Conservation (phyloP, 2,113 vertebrate genomes). For the Mystacornis crossleyi region DNA sequence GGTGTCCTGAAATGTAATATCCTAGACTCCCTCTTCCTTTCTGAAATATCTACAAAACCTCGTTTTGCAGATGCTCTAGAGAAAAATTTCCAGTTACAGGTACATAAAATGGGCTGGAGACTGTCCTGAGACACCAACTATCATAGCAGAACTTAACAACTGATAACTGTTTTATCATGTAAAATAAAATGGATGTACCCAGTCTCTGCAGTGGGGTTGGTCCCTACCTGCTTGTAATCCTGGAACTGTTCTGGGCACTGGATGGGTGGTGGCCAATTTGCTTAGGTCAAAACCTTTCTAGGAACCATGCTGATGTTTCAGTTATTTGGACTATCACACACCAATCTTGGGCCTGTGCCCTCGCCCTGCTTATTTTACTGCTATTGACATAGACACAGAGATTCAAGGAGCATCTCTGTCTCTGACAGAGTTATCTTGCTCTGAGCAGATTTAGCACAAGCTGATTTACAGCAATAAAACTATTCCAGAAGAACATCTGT, state of each 20-base stretch:
- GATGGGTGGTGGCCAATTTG: background rate
- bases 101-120: background rate
- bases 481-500: background rate
- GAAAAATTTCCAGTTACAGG: background rate
- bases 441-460: background rate
- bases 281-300: background rate
- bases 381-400: background rate
- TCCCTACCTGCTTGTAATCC: background rate
- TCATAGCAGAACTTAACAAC: background rate
- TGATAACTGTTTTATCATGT: accelerated
- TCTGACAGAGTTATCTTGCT: background rate
- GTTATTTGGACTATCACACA: background rate
- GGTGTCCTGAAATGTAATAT: background rate
- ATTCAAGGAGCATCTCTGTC: background rate
- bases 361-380: background rate
- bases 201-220: background rate
- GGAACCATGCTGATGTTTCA: background rate
- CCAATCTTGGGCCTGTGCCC: background rate
- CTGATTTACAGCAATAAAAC: background rate
- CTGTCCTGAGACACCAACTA: accelerated
- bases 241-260: background rate
- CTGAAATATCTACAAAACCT: background rate
- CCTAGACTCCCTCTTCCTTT: background rate
- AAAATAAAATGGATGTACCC: background rate
- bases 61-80: background rate